Conservation (phyloP, 2,888 invertebrate species). For the Temnothorax ravouxi region DNA sequence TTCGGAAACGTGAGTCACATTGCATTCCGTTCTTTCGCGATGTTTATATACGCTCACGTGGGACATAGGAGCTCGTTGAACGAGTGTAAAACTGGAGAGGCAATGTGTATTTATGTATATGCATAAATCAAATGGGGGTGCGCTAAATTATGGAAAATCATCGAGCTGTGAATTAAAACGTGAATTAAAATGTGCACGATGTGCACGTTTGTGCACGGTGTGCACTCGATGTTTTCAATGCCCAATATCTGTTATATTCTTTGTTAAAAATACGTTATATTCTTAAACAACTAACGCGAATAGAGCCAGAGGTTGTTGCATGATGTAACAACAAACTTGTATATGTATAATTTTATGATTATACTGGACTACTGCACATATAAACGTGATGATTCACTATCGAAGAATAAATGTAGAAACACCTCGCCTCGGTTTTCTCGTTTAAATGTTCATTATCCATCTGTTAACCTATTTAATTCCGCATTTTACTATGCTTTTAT, state of each 20-base stretch:
- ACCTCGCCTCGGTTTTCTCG: background rate
- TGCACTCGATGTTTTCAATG: background rate
- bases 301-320: background rate
- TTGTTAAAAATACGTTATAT: background rate
- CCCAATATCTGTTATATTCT: background rate
- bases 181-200: background rate
- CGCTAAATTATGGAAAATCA: constrained; percentile 24
- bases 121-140: background rate
- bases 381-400: constrained; percentile 2
- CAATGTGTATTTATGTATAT: constrained; percentile 3
- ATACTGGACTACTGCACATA: background rate
- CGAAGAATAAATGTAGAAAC: background rate
- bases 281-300: constrained; percentile 15
- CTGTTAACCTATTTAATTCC: constrained; percentile 12
- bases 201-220: background rate
- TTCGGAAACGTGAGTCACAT: constrained; percentile 26
- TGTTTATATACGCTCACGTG: constrained; percentile 18
- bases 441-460: constrained; percentile 4
- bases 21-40: constrained; percentile 15
- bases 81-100: background rate
- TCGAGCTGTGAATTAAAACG: constrained; percentile 14
- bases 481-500: background rate
- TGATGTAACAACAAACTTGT: constrained; percentile 8
- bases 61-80: background rate
- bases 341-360: constrained; percentile 12